Evolutionary conservation across 1,140 invertebrate species (phyloP), one percentile per base, ranked within the genome.

Genomic region (Drosophila lini): DNA sequence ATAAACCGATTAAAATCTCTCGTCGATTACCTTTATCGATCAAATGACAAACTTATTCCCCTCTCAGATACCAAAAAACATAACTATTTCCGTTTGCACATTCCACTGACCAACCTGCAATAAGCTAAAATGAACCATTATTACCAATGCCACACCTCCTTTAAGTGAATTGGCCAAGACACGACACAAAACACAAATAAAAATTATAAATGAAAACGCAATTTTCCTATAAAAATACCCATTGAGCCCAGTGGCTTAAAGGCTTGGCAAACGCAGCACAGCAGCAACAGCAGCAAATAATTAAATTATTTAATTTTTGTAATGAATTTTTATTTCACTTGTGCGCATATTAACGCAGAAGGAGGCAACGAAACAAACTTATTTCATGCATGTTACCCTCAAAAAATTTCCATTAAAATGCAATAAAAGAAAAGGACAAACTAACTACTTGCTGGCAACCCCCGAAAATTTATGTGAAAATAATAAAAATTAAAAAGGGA

Each of bases 381-480:
- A 63, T 36, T 45, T 52, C 56, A 48, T 71, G 69, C 69, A 80
- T 71, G 60, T 61, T 44, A 50, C 16, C 55, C 4, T 5, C 32
- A 32, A 64, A 78, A 81, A 88, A 86, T 88, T 88, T 83, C 80
- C 83, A 88, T 88, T 88, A 88, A 88, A 83, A 88, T 88, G 83
- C 83, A 88, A 88, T 88, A 88, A 88, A 50, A 85, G 19, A 86
- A 83, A 63, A 60, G 55, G 31, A 62, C 65, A 56, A 65, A 74
- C 64, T 65, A 62, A 59, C 56, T 50, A 70, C 45, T 47, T 32
- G 5, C 31, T 47, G 38, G 5, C 31, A 38, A 22, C 45, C 42
- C 40, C 22, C 9, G 45, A 40, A 63, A 80, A 83, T 74, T 88
- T 83, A 88, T 83, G 77, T 64, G 77, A 80, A 88, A 89, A 89